These are phyloP conservation scores for Mormyrops boulengeri DNA, from an alignment of 2,797 vertebrate species.

Conservation along the genomic window DNA sequence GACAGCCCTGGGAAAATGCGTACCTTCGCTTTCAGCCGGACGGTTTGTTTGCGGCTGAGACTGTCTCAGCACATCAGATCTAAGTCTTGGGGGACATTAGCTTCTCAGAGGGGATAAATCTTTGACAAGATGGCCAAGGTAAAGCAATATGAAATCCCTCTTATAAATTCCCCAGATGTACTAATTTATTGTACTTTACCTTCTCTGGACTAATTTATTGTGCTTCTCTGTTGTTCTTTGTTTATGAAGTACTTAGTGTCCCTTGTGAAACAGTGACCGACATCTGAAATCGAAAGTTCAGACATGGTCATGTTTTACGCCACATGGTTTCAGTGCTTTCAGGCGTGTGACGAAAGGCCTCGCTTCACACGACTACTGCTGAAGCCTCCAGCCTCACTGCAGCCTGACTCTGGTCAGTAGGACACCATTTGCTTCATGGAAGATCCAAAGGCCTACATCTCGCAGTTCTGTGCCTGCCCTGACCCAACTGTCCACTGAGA, in stretches of 20 bases:
- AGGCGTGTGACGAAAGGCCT: not conserved
- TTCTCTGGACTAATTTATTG: not conserved
- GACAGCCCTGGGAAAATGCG: not conserved
- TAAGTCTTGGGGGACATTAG: not conserved
- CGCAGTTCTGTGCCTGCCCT: not conserved
- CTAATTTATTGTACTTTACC: not conserved
- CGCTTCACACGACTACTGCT: not conserved
- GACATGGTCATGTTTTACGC: not conserved
- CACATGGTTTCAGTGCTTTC: not conserved
- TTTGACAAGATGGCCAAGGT: not conserved
- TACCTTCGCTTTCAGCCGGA: not conserved
- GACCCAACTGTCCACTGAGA: not conserved
- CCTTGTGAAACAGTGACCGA: not conserved
- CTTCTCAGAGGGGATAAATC: not conserved
- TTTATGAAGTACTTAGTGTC: not conserved
- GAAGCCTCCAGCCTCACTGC: not conserved
- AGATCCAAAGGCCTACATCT: not conserved
- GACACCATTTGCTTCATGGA: not conserved
- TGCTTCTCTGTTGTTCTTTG: not conserved
- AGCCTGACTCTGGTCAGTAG: not conserved
- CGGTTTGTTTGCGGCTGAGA: not conserved
- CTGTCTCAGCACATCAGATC: not conserved
- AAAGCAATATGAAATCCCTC: not conserved
- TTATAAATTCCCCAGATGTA: not conserved
- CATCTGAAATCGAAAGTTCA: not conserved